phyloP scores from a whole-genome alignment of 2,888 invertebrate species.

The Chorisops tibialis region DNA sequence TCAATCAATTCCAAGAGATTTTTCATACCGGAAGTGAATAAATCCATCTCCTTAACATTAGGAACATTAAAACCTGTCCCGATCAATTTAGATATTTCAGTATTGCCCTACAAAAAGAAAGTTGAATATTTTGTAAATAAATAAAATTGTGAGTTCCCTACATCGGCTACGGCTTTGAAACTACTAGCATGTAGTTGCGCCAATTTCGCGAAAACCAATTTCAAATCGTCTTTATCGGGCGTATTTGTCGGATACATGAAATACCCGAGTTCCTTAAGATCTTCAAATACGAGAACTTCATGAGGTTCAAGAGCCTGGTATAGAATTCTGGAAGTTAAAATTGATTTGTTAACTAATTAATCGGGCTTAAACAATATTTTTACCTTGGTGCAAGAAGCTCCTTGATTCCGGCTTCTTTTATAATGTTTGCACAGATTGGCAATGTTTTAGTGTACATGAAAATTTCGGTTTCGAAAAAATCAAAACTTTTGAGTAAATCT shows the following conservation, averaged over 20 bases:
- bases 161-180: not conserved
- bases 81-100: conserved; percentile 3
- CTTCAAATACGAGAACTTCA: conserved; percentile 11
- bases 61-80: conserved; percentile 1
- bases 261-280: conserved; percentile 5
- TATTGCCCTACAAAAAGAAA: conserved; percentile 2
- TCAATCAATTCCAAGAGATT: not conserved
- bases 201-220: conserved; percentile 1
- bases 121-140: too few relatives aligned
- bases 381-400: too few relatives aligned
- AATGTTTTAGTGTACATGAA: too few relatives aligned
- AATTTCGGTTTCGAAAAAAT: too few relatives aligned
- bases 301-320: not conserved
- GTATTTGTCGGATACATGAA: not conserved
- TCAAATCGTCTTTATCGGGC: not conserved
- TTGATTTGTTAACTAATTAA: too few relatives aligned
- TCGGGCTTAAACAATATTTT: too few relatives aligned
- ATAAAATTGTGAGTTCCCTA: too few relatives aligned
- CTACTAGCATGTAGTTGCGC: conserved; percentile 8
- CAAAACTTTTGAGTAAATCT: too few relatives aligned
- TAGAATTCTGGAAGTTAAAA: conserved; percentile 1
- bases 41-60: not conserved
- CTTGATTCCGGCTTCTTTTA: too few relatives aligned
- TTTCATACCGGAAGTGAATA: not conserved
- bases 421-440: too few relatives aligned